Base-by-base conservation (phyloP, 1,140 invertebrate species). In the Atta colombica region DNA sequence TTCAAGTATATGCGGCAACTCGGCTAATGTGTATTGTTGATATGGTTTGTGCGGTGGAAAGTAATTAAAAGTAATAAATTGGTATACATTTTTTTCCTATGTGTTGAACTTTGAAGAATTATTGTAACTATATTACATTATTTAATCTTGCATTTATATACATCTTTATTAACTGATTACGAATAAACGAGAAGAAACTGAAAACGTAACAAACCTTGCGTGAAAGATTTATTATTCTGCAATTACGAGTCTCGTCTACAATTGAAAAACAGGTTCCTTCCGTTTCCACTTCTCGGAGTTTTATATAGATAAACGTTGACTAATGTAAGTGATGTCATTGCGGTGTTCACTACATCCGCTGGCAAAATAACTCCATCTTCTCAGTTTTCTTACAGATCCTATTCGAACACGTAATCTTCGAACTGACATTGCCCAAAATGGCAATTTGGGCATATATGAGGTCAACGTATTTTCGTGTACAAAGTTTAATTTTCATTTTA, bases 131-230 rank as follows among this genome's bases (percentile, higher is more conserved):
- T 82, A 92, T 86, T 87, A 58, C 89, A 91, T 93, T 92, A 92
- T 89, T 91, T 91, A 91, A 92, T 92, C 89, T 87, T 92, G 89
- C 90, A 93, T 93, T 93, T 93, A 92, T 92, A 93, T 92, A 93
- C 86, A 75, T 92, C 88, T 87, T 87, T 90, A 91, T 92, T 91
- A 90, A 91, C 78, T 90, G 86, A 92, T 84, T 86, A 92, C 72
- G 82, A 90, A 87, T 92, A 92, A 88, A 92, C 82, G 53, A 89
- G 74, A 89, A 65, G 61, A 68, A 80, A 51, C 74, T 84, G 31
- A 71, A 80, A 87, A 87, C 55, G 77, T 45, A 82, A 21, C 58
- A 51, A 21, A 53, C 7, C 12, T 51, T 68, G 61, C 77, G 77
- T 58, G 39, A 78, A 39, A 55, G 84, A 68, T 77, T 89, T 77